Evolutionary conservation across 2,113 vertebrate genomes (phyloP), one percentile per base, ranked within the genome.

Genomic region (Typhlomys cinereus): DNA sequence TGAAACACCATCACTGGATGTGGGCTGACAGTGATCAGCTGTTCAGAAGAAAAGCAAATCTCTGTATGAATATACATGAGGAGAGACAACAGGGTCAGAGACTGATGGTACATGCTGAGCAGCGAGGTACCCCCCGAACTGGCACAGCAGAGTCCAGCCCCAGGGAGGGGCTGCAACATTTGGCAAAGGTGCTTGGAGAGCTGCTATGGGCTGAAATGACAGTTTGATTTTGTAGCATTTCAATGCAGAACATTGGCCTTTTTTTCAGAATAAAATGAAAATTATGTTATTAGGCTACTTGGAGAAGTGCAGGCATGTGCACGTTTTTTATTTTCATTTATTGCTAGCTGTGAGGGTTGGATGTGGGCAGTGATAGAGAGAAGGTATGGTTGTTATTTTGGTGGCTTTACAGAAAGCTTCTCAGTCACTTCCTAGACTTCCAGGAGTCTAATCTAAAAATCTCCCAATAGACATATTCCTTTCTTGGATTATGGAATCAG

Each of bases 11-110:
- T 73, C 81, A 83, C 67, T 73, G 86, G 54, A 80, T 78, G 83
- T 71, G 76, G 90, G 89, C 87, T 96, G 83, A 79, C 90, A 93
- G 91, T 83, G 93, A 95, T 69, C 81, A 96, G 90, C 75, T 85
- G 76, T 92, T 93, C 81, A 85, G 57, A 4, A 80, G 91, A 95
- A 91, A 93, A 96, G 88, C 70, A 14, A 89, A 97, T 97, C 93
- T 94, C 93, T 91, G 39, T 85, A 76, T 96, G 57, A 1, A 80
- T 95, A 75, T 70, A 89, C 96, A 96, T 96, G 94, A 57, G 11
- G 70, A 71, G 80, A 92, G 92, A 94, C 36, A 81, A 90, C 18
- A 95, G 75, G 69, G 79, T 61, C n/a, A 88, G 95, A 92, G 84
- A 94, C 52, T 88, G 88, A 94, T 94, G 94, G 91, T 88, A 91